Percentiles rank a stretch among this genome's conserved stretches.
These are phyloP conservation scores for Mormoops blainvillei DNA, from an alignment of 2,113 vertebrate species.

Conservation along the genomic window DNA sequence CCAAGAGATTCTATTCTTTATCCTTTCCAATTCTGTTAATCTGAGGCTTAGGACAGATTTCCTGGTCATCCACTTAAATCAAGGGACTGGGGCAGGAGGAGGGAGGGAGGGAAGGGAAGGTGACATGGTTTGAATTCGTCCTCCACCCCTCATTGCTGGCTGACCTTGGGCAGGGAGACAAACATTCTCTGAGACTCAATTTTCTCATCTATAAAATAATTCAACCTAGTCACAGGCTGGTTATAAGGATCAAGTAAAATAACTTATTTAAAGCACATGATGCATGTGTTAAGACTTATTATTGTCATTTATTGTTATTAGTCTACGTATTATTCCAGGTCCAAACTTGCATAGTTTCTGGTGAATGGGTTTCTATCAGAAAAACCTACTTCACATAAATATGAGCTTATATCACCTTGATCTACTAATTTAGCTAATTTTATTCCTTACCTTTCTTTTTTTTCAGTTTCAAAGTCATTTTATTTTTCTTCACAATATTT, in stretches of 20 bases:
- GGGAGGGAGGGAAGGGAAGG: background rate
- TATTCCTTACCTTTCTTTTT: no score
- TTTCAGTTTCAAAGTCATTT: no score
- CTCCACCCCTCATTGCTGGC: background rate
- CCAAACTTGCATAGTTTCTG: background rate
- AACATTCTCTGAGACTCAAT: background rate
- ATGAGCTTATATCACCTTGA: background rate
- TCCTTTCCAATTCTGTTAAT: background rate
- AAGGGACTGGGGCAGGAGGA: background rate
- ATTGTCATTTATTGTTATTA: background rate
- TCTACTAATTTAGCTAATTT: background rate
- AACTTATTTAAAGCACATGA: background rate
- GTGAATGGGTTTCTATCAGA: background rate
- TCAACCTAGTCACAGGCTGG: background rate
- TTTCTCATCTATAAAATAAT: background rate
- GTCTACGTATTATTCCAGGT: background rate
- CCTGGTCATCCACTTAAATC: background rate
- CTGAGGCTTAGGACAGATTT: background rate
- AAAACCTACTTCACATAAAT: background rate
- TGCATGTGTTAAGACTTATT: background rate
- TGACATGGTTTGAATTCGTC: background rate
- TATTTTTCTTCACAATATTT: no score
- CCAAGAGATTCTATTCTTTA: background rate
- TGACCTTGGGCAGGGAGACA: background rate
- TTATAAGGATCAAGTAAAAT: background rate